These are phyloP conservation scores for Oncopodura yosiiana DNA, from an alignment of 1,140 invertebrate genomes.

Conservation along the genomic window DNA sequence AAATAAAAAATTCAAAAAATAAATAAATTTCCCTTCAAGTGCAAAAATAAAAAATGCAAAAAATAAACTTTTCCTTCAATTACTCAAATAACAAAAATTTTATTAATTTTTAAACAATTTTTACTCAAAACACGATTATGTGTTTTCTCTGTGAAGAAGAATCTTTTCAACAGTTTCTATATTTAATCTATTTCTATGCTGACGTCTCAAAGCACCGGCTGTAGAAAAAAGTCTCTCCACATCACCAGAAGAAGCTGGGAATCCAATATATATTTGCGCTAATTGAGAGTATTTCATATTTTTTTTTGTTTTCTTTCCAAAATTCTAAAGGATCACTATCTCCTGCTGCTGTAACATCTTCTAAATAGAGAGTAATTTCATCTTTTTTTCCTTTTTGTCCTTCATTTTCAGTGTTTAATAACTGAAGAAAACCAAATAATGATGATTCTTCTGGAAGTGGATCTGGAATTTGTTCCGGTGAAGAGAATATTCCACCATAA, in stretches of 20 bases:
- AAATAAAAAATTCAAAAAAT: too few relatives aligned
- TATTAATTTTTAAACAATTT: too few relatives aligned
- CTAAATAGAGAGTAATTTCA: conserved; percentile 2
- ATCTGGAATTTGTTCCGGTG: neutral
- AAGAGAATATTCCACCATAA: neutral
- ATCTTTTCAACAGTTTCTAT: neutral
- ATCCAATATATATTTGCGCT: conserved; percentile 31
- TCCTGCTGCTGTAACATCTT: neutral
- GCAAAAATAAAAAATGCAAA: too few relatives aligned
- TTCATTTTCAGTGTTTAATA: too few relatives aligned
- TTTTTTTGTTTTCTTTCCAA: conserved; percentile 26
- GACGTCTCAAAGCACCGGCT: conserved; percentile 23
- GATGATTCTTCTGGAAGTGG: neutral
- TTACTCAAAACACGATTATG: too few relatives aligned
- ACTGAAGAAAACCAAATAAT: neutral
- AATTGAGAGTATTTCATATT: conserved; percentile 19
- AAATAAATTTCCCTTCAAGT: too few relatives aligned
- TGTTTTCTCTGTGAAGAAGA: neutral
- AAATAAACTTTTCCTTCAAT: too few relatives aligned
- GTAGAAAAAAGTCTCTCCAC: conserved; percentile 35
- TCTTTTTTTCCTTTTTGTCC: neutral
- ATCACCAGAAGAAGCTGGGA: conserved; percentile 29
- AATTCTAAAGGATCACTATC: conserved; percentile 20
- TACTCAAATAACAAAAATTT: too few relatives aligned
- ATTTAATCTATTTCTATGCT: neutral